These are phyloP conservation scores for Drosophila mauritiana DNA, from an alignment of 1,140 invertebrate species.

Conservation along the genomic window DNA sequence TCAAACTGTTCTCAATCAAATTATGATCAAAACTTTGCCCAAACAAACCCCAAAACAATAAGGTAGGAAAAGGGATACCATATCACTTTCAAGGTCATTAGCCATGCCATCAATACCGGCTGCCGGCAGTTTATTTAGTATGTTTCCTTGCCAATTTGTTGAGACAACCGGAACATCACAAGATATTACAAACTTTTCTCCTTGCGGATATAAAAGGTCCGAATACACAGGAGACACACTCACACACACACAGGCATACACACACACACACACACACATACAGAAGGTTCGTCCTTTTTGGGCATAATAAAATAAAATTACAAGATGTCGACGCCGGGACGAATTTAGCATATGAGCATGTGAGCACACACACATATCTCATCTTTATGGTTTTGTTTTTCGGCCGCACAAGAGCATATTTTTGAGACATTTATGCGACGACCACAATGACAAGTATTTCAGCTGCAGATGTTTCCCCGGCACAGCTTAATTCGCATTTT, in stretches of 20 bases:
- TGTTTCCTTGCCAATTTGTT: constrained; percentile 66
- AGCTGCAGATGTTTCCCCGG: constrained; percentile 43
- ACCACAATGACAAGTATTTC: constrained; percentile 41
- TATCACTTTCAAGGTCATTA: constrained; percentile 64
- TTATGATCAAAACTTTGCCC: constrained; percentile 51
- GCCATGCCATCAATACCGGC: constrained; percentile 54
- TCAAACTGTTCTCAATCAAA: constrained; percentile 44
- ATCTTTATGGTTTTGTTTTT: constrained; percentile 56
- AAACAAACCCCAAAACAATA: constrained; percentile 40
- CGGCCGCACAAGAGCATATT: constrained; percentile 40
- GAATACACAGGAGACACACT: constrained; percentile 14
- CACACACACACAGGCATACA: too few relatives aligned
- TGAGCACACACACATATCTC: constrained; percentile 59
- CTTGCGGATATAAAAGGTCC: constrained; percentile 53
- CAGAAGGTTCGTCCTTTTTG: constrained; percentile 23
- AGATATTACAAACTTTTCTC: constrained; percentile 68
- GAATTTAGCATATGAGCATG: constrained; percentile 46
- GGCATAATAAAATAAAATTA: constrained; percentile 73
- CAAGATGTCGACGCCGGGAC: constrained; percentile 54
- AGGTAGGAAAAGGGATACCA: constrained; percentile 27
- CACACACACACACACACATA: too few relatives aligned
- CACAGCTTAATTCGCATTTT: constrained; percentile 28
- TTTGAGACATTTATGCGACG: constrained; percentile 58
- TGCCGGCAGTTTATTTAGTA: constrained; percentile 53
- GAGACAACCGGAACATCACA: constrained; percentile 38